Base-by-base conservation (phyloP, 2,888 invertebrate species). In the Petrolisthes cinctipes region DNA sequence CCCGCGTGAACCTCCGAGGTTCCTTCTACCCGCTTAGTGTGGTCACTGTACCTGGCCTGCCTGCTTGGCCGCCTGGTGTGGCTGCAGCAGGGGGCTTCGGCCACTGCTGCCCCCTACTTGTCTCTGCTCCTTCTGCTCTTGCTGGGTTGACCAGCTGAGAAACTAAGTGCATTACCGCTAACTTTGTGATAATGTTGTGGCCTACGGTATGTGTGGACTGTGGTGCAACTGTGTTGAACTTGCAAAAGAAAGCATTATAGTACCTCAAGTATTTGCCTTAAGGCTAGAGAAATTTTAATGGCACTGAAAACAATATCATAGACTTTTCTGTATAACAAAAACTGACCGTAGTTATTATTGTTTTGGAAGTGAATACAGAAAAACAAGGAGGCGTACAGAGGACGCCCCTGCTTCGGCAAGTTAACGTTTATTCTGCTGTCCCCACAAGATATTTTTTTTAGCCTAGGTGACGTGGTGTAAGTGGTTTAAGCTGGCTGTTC, bases 401-500 rank as follows among this genome's bases (percentile, higher is more conserved):
- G 61, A 51, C 82, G 68, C 82, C 82, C 82, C 68, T n/a, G 14
- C 68, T 68, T n/a, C 66, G 61, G 5, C 51, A 9, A 81, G 82
- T 68, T 66, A 68, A 17, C 53, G 1, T n/a, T 56, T 68, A 9
- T 37, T 37, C 37, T 56, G 9, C n/a, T 53, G 57, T 20, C 20
- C 11, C 82, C 75, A 75, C 53, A 56, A 56, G 37, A 57, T 17
- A 78, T 20, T 53, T 37, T 51, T 82, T 88, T 88, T 82, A 82
- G 76, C 78, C 76, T 54, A 53, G 68, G 85, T 20, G 82, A 73
- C 51, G 78, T 78, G 66, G 87, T 83, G 80, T 76, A 83, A 66
- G 78, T 82, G 88, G 53, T 88, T 88, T 85, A 88, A 85, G 75
- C 85, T 88, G 88, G 88, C 88, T 85, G 78, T 88, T 76, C 66